Percentiles rank a stretch among this genome's conserved stretches.
phyloP scores from a whole-genome alignment of 2,113 vertebrate genomes.

The Calyptommatus sinebrachiatus region DNA sequence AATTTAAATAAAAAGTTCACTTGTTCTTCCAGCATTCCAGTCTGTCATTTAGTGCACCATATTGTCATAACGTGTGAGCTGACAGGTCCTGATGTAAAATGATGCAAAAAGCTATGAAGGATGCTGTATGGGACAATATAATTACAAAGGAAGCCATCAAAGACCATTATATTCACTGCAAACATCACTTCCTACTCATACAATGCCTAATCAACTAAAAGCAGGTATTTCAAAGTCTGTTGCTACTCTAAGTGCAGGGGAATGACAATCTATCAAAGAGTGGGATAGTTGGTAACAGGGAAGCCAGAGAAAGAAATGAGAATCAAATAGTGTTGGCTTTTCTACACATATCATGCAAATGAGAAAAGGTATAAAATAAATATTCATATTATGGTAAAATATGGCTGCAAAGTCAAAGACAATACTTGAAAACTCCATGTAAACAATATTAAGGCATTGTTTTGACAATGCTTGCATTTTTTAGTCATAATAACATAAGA shows the following conservation, averaged over 20 bases:
- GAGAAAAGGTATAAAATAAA: constrained; percentile 1
- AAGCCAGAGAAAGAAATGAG: background rate
- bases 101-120: background rate
- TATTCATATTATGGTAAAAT: background rate
- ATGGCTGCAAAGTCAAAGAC: background rate
- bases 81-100: background rate
- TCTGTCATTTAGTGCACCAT: background rate
- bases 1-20: constrained; percentile 10
- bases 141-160: constrained; percentile 20
- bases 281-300: background rate
- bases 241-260: constrained; percentile 2
- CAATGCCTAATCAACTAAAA: constrained; percentile 26
- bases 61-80: constrained; percentile 12
- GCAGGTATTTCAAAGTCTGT: constrained; percentile 16
- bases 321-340: background rate
- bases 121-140: background rate
- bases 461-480: background rate
- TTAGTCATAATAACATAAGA: too few relatives aligned
- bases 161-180: constrained; percentile 7
- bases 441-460: background rate
- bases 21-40: background rate
- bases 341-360: background rate
- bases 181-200: background rate
- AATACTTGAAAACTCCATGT: background rate
- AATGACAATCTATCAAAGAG: background rate